Evolutionary conservation across 2,888 invertebrate species (phyloP).

Genomic region (Oscheius sp.): DNA sequence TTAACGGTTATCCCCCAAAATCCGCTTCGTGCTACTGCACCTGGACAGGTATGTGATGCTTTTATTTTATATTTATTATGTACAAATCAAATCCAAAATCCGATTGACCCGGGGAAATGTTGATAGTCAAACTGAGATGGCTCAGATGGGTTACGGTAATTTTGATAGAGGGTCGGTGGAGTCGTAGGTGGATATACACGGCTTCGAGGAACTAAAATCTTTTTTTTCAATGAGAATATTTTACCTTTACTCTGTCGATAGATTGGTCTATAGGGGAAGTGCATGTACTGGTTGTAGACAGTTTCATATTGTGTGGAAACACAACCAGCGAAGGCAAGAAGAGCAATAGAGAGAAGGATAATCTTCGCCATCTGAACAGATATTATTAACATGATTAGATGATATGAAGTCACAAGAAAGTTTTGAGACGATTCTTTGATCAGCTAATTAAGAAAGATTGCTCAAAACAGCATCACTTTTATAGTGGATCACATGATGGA

Average conservation of each 20-base stretch:
- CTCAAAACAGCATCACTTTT: no score
- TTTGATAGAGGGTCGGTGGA: background rate
- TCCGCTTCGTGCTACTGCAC: constrained; percentile 61
- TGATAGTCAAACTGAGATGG: constrained; percentile 9
- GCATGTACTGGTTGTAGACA: background rate
- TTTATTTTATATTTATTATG: background rate
- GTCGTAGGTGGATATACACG: background rate
- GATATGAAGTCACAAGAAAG: no score
- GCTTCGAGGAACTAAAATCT: background rate
- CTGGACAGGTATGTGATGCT: constrained; percentile 59
- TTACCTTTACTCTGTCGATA: constrained; percentile 6
- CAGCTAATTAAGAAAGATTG: no score
- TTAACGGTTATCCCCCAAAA: constrained; percentile 42
- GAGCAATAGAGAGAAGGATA: background rate
- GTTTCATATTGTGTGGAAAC: background rate
- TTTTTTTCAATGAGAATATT: background rate
- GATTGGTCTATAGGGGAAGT: constrained; percentile 22
- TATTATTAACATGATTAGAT: no score
- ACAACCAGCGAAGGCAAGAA: background rate
- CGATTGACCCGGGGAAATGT: constrained; percentile 1
- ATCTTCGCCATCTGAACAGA: background rate
- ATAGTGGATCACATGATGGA: no score
- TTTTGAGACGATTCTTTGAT: no score
- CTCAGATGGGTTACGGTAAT: background rate
- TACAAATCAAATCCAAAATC: constrained; percentile 16